These are phyloP conservation scores for Merluccius polli DNA, from an alignment of 2,797 vertebrate species.

Conservation along the genomic window DNA sequence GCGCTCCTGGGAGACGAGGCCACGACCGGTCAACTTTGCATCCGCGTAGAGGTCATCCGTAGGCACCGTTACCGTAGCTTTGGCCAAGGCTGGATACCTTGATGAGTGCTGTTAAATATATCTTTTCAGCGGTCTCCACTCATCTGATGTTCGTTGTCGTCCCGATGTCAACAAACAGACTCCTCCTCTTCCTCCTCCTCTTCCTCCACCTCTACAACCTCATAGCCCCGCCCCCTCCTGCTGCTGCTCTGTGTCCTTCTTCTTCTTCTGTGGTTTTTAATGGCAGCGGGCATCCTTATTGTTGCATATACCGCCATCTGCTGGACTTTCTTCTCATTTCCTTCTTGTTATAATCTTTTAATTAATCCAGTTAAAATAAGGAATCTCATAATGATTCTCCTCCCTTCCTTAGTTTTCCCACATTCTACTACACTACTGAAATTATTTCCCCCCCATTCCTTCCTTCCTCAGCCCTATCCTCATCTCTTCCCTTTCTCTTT, in stretches of 20 bases:
- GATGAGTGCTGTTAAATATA: slow-evolving; percentile 33
- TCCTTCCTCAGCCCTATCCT: too few species aligned
- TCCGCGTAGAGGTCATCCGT: not conserved
- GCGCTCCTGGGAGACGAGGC: slow-evolving; percentile 2
- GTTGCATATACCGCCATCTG: too few species aligned
- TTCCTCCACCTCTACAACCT: slow-evolving; percentile 36
- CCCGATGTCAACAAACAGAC: slow-evolving; percentile 80
- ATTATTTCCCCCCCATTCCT: too few species aligned
- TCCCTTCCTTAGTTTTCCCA: too few species aligned
- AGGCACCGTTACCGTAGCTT: slow-evolving; percentile 50
- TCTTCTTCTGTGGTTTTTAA: too few species aligned
- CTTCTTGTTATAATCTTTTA: too few species aligned
- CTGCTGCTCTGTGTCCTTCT: slow-evolving; percentile 13
- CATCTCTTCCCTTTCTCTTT: too few species aligned
- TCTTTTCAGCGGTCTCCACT: slow-evolving; percentile 46
- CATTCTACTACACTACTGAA: too few species aligned
- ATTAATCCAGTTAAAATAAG: too few species aligned
- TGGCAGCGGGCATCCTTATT: too few species aligned
- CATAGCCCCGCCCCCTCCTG: slow-evolving; percentile 2
- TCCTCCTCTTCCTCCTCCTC: slow-evolving; percentile 59
- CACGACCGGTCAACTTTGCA: slow-evolving; percentile 29
- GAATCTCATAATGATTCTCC: too few species aligned
- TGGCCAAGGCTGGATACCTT: slow-evolving; percentile 40
- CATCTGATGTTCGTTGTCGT: slow-evolving; percentile 65
- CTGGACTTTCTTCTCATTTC: slow-evolving; percentile 4